Conservation (phyloP, 2,888 invertebrate species). For the Torymus tubicola region DNA sequence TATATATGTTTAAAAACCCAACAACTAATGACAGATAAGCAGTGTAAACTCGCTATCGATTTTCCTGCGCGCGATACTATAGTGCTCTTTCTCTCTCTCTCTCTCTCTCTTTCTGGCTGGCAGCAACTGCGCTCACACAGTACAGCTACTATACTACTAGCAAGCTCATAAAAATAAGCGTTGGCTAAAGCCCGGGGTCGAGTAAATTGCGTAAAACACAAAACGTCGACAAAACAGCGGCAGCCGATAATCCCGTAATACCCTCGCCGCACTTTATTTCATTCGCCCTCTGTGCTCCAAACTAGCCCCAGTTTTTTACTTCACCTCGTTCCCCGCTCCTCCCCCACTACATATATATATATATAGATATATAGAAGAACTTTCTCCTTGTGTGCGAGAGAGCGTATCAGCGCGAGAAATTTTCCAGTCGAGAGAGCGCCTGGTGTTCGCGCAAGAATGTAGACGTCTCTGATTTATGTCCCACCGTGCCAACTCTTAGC, state of each 20-base stretch:
- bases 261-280: slow-evolving; percentile 38
- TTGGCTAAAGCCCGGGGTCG: neutral
- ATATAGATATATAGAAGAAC: neutral
- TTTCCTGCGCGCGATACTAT: too few relatives aligned
- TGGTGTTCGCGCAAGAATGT: slow-evolving; percentile 53
- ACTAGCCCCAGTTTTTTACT: slow-evolving; percentile 14
- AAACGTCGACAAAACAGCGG: slow-evolving; percentile 26
- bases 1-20: too few relatives aligned
- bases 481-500: slow-evolving; percentile 63
- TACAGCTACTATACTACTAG: neutral
- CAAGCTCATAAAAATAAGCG: slow-evolving; percentile 37
- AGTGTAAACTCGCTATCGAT: too few relatives aligned
- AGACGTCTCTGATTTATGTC: slow-evolving; percentile 67
- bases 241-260: slow-evolving; percentile 48
- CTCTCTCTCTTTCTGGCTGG: too few relatives aligned
- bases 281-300: neutral
- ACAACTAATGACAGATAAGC: too few relatives aligned
- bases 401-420: neutral
- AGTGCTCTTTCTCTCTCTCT: too few relatives aligned
- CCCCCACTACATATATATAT: neutral
- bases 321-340: neutral
- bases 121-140: too few relatives aligned
- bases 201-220: slow-evolving; percentile 41
- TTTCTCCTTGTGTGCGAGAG: neutral
- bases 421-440: slow-evolving; percentile 3